phyloP scores from a whole-genome alignment of 2,797 vertebrate genomes.

The Artibeus lituratus region DNA sequence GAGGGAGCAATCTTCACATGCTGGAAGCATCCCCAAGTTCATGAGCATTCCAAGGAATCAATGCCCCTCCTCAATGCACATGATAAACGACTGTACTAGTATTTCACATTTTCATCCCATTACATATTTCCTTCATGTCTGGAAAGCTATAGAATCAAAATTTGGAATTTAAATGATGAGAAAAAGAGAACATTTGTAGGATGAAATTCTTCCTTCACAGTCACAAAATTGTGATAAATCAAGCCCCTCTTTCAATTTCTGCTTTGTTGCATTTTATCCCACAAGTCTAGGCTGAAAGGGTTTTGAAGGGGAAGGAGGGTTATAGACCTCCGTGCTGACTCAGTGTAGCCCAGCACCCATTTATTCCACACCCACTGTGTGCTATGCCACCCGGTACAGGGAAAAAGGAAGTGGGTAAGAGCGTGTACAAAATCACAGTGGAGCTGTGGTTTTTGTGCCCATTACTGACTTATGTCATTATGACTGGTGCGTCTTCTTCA shows the following conservation, averaged over 20 bases:
- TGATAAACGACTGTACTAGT: not conserved
- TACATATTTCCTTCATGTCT: conserved; percentile 10
- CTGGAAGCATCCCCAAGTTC: not conserved
- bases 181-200: not conserved
- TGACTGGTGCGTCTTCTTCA: not conserved
- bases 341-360: not conserved
- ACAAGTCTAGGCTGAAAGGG: not conserved
- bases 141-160: conserved; percentile 38
- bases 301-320: not conserved
- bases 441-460: not conserved
- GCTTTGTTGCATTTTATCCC: not conserved
- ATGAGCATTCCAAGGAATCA: not conserved
- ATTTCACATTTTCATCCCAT: conserved; percentile 22
- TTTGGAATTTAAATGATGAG: not conserved
- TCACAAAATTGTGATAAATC: not conserved
- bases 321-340: not conserved
- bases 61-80: conserved; percentile 11
- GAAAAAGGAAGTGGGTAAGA: not conserved
- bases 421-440: not conserved
- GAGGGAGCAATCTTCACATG: not conserved
- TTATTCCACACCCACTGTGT: not conserved
- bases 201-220: not conserved
- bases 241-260: not conserved
- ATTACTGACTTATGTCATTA: not conserved
- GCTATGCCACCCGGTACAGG: accelerated